Base-by-base conservation (phyloP, 2,113 vertebrate genomes). In the Eulemur macaco region DNA sequence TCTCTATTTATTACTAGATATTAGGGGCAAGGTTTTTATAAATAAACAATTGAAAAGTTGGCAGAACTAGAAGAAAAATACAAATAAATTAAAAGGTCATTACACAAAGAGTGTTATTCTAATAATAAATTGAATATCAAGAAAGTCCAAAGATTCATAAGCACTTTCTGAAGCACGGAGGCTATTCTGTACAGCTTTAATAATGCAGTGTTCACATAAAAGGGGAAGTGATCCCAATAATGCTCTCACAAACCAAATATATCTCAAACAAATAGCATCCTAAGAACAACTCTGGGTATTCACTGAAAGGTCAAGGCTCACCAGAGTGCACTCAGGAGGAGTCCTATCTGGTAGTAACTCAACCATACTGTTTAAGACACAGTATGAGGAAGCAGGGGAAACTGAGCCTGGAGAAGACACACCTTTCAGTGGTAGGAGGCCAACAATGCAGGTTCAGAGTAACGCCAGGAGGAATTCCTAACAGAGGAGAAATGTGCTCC, bases 11-110 rank as follows among this genome's bases (percentile, higher is more conserved):
- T 64, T 83, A 85, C 25, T 56, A 60, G 88, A 63, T 80, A 29
- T 18, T 74, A 68, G 10, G 39, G 56, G 42, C 3, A 68, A 29
- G 42, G 50, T 20, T 94, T 91, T 37, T 63, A 29, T 83, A 94
- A 96, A 80, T 69, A 94, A 96, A 86, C 34, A 85, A 58, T 21
- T 63, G 64, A 85, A 89, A 89, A 84, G 50, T 15, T 80, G 63
- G 74, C 69, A 87, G 80, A 94, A 86, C 29, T 25, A 23, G 34
- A 42, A 94, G 63, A 27, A 96, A 92, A 96, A 89, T 4, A 84
- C 64, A 96, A 93, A 92, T 74, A 84, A 96, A 78, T n/a, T 34
- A 37, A 86, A 94, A 95, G 29, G 37, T n/a, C 78, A 92, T 92
- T 89, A 89, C 1, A 89, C 4, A 64, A 96, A 93, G n/a, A 86